A percentile compares a stretch with the other conserved stretches of the same genome.
These are phyloP conservation scores for Malurus splendens DNA, from an alignment of 2,797 vertebrate genomes.

Conservation along the genomic window DNA sequence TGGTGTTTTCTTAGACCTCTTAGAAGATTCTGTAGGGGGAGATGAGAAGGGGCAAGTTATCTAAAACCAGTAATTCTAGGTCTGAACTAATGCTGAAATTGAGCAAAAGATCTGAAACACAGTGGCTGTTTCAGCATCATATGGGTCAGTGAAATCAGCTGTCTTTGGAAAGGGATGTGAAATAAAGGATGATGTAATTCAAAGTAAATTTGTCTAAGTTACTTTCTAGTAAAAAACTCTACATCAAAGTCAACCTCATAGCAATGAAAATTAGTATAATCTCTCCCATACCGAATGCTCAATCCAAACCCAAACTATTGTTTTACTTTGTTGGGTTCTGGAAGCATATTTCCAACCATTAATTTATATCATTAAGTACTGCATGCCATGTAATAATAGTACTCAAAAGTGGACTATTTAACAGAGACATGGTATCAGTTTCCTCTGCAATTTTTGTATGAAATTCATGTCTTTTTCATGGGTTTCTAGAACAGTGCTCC, in stretches of 20 bases:
- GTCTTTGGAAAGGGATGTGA: not conserved
- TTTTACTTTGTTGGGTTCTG: not conserved
- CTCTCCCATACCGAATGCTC: not conserved
- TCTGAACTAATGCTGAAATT: not conserved
- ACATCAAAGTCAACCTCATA: not conserved
- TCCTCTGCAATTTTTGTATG: not conserved
- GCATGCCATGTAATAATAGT: not conserved
- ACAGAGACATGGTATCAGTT: not conserved
- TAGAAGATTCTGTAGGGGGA: not conserved
- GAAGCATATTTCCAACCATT: not conserved
- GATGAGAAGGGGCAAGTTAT: not conserved
- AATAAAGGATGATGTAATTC: not conserved
- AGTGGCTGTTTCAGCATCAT: not conserved
- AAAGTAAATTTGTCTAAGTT: not conserved
- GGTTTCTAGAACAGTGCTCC: not conserved
- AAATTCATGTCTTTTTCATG: not conserved
- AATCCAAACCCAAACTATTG: not conserved
- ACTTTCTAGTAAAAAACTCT: not conserved
- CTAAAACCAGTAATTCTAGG: not conserved
- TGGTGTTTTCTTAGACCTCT: not conserved
- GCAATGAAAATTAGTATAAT: not conserved
- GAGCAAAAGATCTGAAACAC: not conserved
- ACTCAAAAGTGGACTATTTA: not conserved
- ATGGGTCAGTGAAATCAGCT: not conserved
- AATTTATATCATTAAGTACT: not conserved